Base-by-base conservation (phyloP, 1,140 invertebrate species). In the Drosophila melanica region DNA sequence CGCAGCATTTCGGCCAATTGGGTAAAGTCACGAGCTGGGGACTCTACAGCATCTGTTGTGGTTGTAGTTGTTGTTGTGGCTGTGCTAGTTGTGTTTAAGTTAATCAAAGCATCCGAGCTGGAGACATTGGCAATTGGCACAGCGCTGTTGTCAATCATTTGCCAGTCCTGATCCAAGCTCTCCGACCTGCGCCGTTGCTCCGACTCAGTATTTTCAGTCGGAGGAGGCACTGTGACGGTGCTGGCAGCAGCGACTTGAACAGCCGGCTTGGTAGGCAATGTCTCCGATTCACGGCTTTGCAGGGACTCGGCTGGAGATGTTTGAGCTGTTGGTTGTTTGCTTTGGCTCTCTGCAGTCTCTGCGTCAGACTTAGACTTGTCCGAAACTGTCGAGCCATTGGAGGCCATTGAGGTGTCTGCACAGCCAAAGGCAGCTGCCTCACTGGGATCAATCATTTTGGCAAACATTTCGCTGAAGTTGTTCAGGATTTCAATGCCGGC, bases 391-490 rank as follows among this genome's bases (percentile, higher is more conserved):
- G 64, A 68, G n/a, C 4, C 37, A 53, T 9, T 14, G 14, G 66
- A 55, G 5, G 41, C 16, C 57, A 75, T 63, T 23, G 75, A 51
- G 11, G 35, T 59, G 20, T 79, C 54, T 23, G 65, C n/a, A 51
- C 48, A 50, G 23, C 62, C 37, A 65, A 68, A 47, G 35, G 64
- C 20, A 39, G 76, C 65, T 20, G 53, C 10, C 42, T 91, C 86
- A 44, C 72, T 63, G 10, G 91, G 86, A 65, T 91, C 85, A 23
- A 92, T 80, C 75, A 91, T 90, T 75, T 91, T 90, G 33, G 84
- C 80, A 54, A 91, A 92, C 84, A 92, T 91, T 70, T 90, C 80
- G 35, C 81, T 91, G 23, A 92, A 92, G 54, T 91, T 90, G 37
- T 90, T 91, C 6, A 91, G 63, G 33, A 91, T 85, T 47, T 92